These are phyloP conservation scores for Troilus luridus DNA, from an alignment of 2,888 invertebrate species.

Conservation along the genomic window DNA sequence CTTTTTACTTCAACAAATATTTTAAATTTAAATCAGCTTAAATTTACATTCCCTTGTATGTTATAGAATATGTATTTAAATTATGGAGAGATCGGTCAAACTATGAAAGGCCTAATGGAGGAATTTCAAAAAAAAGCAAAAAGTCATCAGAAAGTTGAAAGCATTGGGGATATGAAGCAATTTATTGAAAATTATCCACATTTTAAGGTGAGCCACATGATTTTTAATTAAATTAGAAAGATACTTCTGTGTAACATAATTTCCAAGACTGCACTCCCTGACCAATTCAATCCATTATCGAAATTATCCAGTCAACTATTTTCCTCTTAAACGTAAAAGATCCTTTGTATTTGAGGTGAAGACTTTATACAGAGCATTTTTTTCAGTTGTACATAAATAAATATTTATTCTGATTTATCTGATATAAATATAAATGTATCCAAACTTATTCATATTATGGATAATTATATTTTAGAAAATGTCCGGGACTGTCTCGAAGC, in stretches of 20 bases:
- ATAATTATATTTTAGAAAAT: slow-evolving; percentile 75
- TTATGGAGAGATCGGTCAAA: slow-evolving; percentile 98
- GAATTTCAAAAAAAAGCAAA: slow-evolving; percentile 97
- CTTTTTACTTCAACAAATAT: too few species aligned
- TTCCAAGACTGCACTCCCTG: too few species aligned
- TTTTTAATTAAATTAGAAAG: background rate
- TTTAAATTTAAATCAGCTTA: background rate
- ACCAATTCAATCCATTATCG: too few species aligned
- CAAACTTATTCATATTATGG: background rate
- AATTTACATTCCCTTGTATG: slow-evolving; percentile 52
- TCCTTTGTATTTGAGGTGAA: too few species aligned
- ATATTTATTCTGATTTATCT: slow-evolving; percentile 3
- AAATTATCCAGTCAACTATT: too few species aligned
- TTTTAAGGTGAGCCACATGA: slow-evolving; percentile 80
- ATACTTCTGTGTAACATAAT: background rate
- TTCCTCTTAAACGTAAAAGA: too few species aligned
- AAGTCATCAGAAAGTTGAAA: slow-evolving; percentile 96
- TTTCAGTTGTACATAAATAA: background rate
- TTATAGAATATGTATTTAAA: slow-evolving; percentile 91
- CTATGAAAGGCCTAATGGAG: slow-evolving; percentile 96
- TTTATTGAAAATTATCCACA: slow-evolving; percentile 98
- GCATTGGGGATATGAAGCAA: slow-evolving; percentile 98
- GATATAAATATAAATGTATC: background rate
- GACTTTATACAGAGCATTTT: background rate
- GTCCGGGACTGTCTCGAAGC: slow-evolving; percentile 96